Base-by-base conservation (phyloP, 2,113 vertebrate species). In the Emberiza fucata region DNA sequence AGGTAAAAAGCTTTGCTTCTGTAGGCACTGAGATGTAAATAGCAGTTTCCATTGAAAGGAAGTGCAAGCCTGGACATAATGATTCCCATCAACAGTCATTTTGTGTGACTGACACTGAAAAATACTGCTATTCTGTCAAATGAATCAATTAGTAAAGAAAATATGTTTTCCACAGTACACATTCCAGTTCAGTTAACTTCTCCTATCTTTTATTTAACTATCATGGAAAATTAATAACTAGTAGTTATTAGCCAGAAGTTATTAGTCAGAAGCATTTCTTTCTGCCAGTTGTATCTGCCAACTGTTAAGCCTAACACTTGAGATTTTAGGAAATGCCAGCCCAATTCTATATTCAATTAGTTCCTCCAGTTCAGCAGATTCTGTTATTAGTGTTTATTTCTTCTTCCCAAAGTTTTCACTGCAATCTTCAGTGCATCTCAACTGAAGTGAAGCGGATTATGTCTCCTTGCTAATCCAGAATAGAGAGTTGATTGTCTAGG, bases 1-100 rank as follows among this genome's bases (percentile, higher is more conserved):
- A 70, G 65, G 80, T 48, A 94, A 90, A 97, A 97, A 96, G 93
- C 94, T 75, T 75, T 90, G 24, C 23, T 79, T 76, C 82, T 95
- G 57, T 40, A 84, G 80, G 59, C 27, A 79, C 80, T 94, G 90
- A 68, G 28, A 28, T 73, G 76, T 81, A 93, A 96, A 95, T 61
- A 90, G 71, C 90, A 88, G 72, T 68, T 95, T 86, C 70, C 81
- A 81, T 25, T 24, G 64, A 81, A 78, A 72, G 79, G 69, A 87
- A 90, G n/a, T 42, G 82, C 31, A 76, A 57, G 75, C 37, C 29
- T 56, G 87, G 45, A 45, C 65, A 28, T 92, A 93, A 95, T 90
- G 80, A 78, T 86, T 92, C 69, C 85, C 81, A 84, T 88, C 88
- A 94, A 42, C 47, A 92, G 82, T 33, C 56, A 42, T 75, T 86